Evolutionary conservation across 2,888 invertebrate genomes (phyloP).

Genomic region (Mellilla xanthometata): DNA sequence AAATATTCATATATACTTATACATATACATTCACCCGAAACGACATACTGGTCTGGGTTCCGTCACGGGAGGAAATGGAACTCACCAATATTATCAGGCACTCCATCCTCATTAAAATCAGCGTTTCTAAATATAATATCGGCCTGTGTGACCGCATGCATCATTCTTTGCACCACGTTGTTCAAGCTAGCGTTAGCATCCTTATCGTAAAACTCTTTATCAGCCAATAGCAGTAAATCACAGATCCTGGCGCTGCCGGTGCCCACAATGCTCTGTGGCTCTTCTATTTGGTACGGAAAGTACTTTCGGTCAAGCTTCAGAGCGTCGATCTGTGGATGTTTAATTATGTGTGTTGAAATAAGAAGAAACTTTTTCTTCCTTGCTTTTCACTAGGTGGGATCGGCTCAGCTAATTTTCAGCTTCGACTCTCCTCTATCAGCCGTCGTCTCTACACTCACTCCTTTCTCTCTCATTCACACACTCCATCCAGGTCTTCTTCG

Average conservation of each 20-base stretch:
- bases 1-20: too few species aligned
- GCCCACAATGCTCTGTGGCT: slow-evolving; percentile 42
- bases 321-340: background rate
- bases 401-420: too few species aligned
- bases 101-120: slow-evolving; percentile 78
- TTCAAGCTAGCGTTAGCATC: slow-evolving; percentile 70
- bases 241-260: slow-evolving; percentile 65
- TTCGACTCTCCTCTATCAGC: too few species aligned
- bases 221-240: slow-evolving; percentile 72
- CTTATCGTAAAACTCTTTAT: slow-evolving; percentile 69
- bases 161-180: slow-evolving; percentile 67
- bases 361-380: too few species aligned
- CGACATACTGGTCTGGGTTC: too few species aligned
- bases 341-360: too few species aligned
- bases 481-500: too few species aligned
- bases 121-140: slow-evolving; percentile 79
- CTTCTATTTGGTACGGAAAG: slow-evolving; percentile 57
- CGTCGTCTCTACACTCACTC: too few species aligned
- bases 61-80: too few species aligned
- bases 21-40: too few species aligned
- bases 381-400: too few species aligned
- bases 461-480: too few species aligned
- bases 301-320: slow-evolving; percentile 29
- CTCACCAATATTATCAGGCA: slow-evolving; percentile 78
- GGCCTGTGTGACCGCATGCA: slow-evolving; percentile 76